Evolutionary conservation across 1,140 invertebrate species (phyloP), one percentile per base, ranked within the genome.

Genomic region (Uloborus diversus): DNA sequence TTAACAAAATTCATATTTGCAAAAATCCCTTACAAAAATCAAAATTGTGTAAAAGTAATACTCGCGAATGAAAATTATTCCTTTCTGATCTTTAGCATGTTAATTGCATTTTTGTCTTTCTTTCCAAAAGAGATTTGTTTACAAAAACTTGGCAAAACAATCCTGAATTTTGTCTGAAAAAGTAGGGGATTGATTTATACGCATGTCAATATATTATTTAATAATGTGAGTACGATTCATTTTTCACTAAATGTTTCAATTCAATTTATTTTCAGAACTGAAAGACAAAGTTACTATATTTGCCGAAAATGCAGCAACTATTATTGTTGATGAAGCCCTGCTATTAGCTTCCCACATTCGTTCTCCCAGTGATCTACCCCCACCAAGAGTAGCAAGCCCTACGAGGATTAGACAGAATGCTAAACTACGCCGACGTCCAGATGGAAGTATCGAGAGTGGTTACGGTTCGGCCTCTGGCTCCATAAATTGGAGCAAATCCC

Each of bases 381-480:
- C 64, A 28, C 33, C 51, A 23, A 37, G 53, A 25, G 35, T 27
- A 1, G 32, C 25, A 7, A 59, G 65, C 27, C 57, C 76, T 2
- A n/a, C 79, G 3, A 53, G 42, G 20, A 61, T 23, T 35, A 79
- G 62, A 28, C n/a, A n/a, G 0, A 28, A 17, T 13, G 28, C 53
- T 30, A 80, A 80, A 23, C 25, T 80, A 17, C n/a, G 61, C 11
- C 25, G 79, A 42, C 33, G 79, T 20, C 79, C 79, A 4, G 79
- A 80, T 53, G 79, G 79, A 30, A 71, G 66, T 17, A 51, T 80
- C 23, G 79, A 80, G 42, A 80, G 79, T 71, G 79, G 79, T 4
- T 80, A 80, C 65, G 79, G 79, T 35, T 80, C 79, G 0, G 76
- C 76, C 5, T 62, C 49, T 9, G 37, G 76, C 2, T 79, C 76